Evolutionary conservation across 2,888 invertebrate species (phyloP).

Genomic region (Kryphioiulus occultus): DNA sequence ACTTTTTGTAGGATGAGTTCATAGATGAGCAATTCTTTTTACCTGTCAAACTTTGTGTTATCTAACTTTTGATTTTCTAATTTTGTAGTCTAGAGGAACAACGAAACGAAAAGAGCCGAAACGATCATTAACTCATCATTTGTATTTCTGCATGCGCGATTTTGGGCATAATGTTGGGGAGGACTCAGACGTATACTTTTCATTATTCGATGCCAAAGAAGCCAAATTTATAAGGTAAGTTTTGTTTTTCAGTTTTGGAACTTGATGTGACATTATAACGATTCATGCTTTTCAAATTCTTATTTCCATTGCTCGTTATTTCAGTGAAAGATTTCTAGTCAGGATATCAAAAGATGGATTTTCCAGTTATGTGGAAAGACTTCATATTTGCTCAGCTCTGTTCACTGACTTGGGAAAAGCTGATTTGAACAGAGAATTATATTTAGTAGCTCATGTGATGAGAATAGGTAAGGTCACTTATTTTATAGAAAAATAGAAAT

Average conservation of each 20-base stretch:
- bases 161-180: constrained; percentile 87
- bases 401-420: constrained; percentile 86
- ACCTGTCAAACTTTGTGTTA: no score
- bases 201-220: constrained; percentile 81
- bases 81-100: constrained; percentile 64
- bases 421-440: constrained; percentile 84
- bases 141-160: constrained; percentile 86
- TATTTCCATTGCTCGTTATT: constrained; percentile 55
- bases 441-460: constrained; percentile 88
- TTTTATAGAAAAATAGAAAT: background rate
- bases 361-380: constrained; percentile 85
- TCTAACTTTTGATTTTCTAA: background rate
- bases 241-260: background rate
- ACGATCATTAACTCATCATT: constrained; percentile 73
- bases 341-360: constrained; percentile 88
- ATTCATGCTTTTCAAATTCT: background rate
- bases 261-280: background rate
- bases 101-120: constrained; percentile 65
- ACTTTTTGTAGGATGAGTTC: no score
- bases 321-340: constrained; percentile 84
- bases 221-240: constrained; percentile 74
- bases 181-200: constrained; percentile 87
- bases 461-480: constrained; percentile 72
- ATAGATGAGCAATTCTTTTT: no score
- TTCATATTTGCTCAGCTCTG: constrained; percentile 86